phyloP scores from a whole-genome alignment of 2,888 invertebrate genomes.

The Hymenopus coronatus region DNA sequence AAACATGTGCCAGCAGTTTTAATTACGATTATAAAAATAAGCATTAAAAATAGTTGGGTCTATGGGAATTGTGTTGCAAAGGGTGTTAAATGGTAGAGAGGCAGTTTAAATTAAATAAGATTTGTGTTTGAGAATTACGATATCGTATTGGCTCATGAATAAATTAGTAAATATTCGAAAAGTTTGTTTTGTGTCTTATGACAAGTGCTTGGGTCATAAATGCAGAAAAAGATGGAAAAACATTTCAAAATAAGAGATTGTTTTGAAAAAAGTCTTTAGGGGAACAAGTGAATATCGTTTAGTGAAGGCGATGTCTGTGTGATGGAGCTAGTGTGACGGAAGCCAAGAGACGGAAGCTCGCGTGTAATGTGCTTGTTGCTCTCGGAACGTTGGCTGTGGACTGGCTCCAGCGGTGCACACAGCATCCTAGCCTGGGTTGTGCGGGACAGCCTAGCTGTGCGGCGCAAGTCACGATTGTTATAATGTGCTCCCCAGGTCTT shows the following conservation, averaged over 20 bases:
- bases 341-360: not conserved
- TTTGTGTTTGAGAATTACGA: not conserved
- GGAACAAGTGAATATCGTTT: not conserved
- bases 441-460: not conserved
- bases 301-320: not conserved
- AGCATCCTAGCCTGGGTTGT: constrained; percentile 13
- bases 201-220: not conserved
- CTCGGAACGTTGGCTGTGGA: not conserved
- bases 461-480: not conserved
- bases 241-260: not conserved
- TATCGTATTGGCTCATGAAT: not conserved
- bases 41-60: not conserved
- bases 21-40: not conserved
- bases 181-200: not conserved
- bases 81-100: not conserved
- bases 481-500: not conserved
- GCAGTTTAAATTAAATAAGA: not conserved
- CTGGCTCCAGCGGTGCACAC: not conserved
- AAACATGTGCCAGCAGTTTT: not conserved
- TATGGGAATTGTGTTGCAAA: not conserved
- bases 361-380: not conserved
- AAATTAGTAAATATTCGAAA: not conserved
- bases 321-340: not conserved
- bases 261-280: not conserved
- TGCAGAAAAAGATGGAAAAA: not conserved